Percentiles rank a stretch among this genome's conserved stretches.
phyloP scores from a whole-genome alignment of 2,888 invertebrate species.

The Periphyllus acericola region DNA sequence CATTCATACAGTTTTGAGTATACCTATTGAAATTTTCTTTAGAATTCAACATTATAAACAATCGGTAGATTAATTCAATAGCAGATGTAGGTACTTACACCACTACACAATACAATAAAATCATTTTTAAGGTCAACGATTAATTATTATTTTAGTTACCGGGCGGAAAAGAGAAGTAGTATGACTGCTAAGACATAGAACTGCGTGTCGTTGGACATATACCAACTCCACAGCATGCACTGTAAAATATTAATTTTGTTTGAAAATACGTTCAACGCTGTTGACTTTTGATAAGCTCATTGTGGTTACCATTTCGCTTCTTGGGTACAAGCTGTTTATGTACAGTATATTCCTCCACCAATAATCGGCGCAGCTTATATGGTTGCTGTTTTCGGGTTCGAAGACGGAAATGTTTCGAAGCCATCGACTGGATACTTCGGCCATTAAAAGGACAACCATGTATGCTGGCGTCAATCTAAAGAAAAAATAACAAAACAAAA shows the following conservation, averaged over 20 bases:
- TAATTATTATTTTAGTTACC: slow-evolving; percentile 65
- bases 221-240: slow-evolving; percentile 95
- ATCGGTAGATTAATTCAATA: not conserved
- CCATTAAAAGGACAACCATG: slow-evolving; percentile 83
- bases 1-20: not conserved
- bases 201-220: slow-evolving; percentile 86
- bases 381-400: slow-evolving; percentile 83
- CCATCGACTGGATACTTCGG: slow-evolving; percentile 89
- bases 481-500: slow-evolving; percentile 63
- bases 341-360: slow-evolving; percentile 91
- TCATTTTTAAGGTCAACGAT: slow-evolving; percentile 24
- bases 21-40: not conserved
- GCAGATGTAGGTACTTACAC: not conserved
- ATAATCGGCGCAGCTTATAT: slow-evolving; percentile 82
- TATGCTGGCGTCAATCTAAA: slow-evolving; percentile 81
- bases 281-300: slow-evolving; percentile 48
- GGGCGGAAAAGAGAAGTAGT: slow-evolving; percentile 81
- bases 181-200: slow-evolving; percentile 86
- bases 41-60: not conserved
- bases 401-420: slow-evolving; percentile 83
- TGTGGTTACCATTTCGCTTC: slow-evolving; percentile 83
- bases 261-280: slow-evolving; percentile 15
- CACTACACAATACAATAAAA: slow-evolving; percentile 3
- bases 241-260: slow-evolving; percentile 67
- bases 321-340: slow-evolving; percentile 86